Evolutionary conservation across 2,888 invertebrate species (phyloP), one percentile per base, ranked within the genome.

Genomic region (Nephrocerus scutellatus): DNA sequence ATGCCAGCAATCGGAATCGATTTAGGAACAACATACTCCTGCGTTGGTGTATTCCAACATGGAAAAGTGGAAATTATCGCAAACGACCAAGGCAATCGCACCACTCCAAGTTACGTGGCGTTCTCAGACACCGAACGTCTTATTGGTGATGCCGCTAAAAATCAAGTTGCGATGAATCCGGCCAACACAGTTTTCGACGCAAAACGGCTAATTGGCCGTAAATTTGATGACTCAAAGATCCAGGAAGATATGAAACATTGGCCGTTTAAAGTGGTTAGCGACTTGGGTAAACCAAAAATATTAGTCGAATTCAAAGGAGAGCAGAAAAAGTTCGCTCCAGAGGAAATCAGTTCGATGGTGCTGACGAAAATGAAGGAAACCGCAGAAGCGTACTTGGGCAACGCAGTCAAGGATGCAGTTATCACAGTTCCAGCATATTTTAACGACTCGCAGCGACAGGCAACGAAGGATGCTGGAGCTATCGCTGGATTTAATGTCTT

Each of bases 221-320:
- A 85, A 56, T 95, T 83, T 66, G 83, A 84, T 55, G 91, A 92
- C 68, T 70, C 75, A 28, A 82, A 87, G n/a, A 89, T 97, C 38
- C 93, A 95, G 72, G 80, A 79, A 34, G 93, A 95, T 65, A 84
- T 92, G 77, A 90, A 92, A 71, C 85, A 85, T 70, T 93, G 91
- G 84, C 92, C 93, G 33, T 93, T 93, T 63, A 84, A 83, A 63
- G 90, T 92, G 3, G 70, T 84, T 59, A 83, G 76, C 62, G 84
- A 84, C 61, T 75, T 76, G 46, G 81, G 83, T 35, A 87, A 85
- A 67, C 86, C 86, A 47, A 86, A 84, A 70, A 83, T 87, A 49
- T 74, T 82, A 65, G 86, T 90, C 15, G 71, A 82, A 45, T 91
- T 87, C 74, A 91, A 91, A 63, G 91, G 89, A 29, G 91, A 91